phyloP scores from a whole-genome alignment of 1,140 invertebrate species.

The Bombus waltoni region DNA sequence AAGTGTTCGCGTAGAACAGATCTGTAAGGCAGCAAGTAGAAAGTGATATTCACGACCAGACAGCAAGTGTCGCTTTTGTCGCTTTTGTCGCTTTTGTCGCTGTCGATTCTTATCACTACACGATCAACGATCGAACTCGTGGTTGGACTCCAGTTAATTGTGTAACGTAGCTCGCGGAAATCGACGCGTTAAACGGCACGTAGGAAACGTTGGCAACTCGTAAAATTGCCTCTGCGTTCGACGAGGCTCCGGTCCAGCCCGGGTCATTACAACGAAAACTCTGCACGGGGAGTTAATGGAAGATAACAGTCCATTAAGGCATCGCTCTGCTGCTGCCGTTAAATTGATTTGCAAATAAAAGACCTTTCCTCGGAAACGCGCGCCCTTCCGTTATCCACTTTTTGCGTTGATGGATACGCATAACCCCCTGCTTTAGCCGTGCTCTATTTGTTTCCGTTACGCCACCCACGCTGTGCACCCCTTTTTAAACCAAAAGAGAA shows the following conservation, averaged over 20 bases:
- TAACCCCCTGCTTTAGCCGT: constrained; percentile 3
- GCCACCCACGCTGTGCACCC: no score
- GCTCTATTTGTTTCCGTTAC: background rate
- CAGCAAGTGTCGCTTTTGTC: background rate
- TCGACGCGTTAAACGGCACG: background rate
- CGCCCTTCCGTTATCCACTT: constrained; percentile 4
- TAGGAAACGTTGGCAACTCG: background rate
- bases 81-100: no score
- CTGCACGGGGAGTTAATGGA: constrained; percentile 27
- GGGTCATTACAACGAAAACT: constrained; percentile 32
- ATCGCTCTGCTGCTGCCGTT: constrained; percentile 20
- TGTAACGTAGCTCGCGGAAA: background rate
- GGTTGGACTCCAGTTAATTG: background rate
- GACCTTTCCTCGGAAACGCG: background rate
- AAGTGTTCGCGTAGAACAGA: no score
- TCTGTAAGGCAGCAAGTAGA: background rate
- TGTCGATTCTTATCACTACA: background rate
- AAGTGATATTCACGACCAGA: background rate
- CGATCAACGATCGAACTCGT: background rate
- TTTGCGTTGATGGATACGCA: constrained; percentile 38
- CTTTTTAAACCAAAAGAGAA: background rate
- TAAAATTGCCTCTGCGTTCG: constrained; percentile 18
- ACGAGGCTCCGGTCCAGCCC: background rate
- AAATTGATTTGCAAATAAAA: constrained; percentile 53
- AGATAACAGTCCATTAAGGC: constrained; percentile 46